Conservation (phyloP, 2,797 vertebrate genomes). For the Arctocebus calabarensis region DNA sequence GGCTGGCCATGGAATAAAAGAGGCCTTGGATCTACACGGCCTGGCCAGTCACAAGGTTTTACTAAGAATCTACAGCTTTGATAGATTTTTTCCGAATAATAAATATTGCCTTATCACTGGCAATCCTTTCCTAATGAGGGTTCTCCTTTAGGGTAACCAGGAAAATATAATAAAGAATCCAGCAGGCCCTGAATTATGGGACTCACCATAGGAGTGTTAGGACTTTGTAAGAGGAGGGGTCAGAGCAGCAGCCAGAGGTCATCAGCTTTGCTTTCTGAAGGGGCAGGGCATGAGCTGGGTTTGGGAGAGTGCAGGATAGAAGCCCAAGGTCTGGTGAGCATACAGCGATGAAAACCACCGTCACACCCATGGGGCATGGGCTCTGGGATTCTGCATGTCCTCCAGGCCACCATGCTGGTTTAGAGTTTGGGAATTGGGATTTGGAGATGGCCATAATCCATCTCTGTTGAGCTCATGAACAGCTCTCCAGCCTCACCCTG, state of each 20-base stretch:
- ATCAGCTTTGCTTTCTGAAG: neutral
- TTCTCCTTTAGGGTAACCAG: neutral
- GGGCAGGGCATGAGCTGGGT: neutral
- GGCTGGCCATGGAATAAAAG: rapidly evolving
- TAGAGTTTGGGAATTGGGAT: neutral
- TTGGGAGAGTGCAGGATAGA: neutral
- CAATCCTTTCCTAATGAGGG: neutral
- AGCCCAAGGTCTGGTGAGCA: neutral
- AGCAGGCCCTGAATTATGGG: neutral
- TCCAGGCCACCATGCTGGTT: neutral
- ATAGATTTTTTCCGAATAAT: neutral
- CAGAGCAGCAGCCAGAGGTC: neutral
- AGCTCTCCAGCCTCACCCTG: neutral
- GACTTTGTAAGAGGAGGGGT: neutral
- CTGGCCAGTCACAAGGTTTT: neutral
- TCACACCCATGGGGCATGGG: neutral
- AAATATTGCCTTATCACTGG: neutral
- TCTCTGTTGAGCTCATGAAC: neutral
- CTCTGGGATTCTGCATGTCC: neutral
- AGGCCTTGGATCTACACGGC: neutral
- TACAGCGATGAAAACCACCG: neutral
- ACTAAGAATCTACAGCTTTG: neutral
- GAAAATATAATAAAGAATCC: neutral
- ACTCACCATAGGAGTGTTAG: neutral
- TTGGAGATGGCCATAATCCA: neutral